Conservation (phyloP, 2,113 vertebrate species). For the Alethe castanea region DNA sequence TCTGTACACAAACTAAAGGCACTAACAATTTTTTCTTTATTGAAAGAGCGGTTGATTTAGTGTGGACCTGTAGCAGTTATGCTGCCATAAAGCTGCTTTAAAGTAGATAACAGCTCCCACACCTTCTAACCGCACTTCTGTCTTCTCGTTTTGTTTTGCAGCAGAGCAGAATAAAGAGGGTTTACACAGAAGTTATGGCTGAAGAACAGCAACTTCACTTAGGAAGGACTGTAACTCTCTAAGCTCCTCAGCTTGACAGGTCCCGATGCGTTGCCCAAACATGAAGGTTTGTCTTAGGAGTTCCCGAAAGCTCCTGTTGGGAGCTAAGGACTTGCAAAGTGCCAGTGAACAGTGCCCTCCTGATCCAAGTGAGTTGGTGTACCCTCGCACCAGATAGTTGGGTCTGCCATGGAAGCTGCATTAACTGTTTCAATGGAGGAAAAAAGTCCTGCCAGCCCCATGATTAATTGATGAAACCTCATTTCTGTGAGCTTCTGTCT, state of each 20-base stretch:
- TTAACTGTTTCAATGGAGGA: neutral
- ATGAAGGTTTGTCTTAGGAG: neutral
- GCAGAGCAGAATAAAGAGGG: neutral
- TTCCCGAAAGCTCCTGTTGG: neutral
- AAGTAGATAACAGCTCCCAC: neutral
- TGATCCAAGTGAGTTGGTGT: neutral
- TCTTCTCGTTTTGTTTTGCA: neutral
- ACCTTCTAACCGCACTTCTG: neutral
- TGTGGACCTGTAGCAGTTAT: neutral
- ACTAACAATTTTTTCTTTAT: neutral
- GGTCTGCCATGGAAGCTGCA: accelerated
- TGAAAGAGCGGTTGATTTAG: neutral
- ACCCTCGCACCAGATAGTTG: neutral
- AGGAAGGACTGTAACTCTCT: accelerated
- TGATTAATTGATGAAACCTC: constrained; percentile 26
- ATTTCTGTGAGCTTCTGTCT: neutral
- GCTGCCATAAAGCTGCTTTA: neutral
- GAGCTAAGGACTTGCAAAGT: neutral
- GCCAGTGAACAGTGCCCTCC: accelerated
- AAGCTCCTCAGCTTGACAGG: neutral
- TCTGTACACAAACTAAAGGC: neutral
- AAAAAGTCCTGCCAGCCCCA: neutral
- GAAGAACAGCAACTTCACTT: neutral
- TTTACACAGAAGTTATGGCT: neutral
- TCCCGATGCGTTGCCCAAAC: accelerated